Conservation (phyloP, 2,797 vertebrate species). For the Argyrosomus regius region DNA sequence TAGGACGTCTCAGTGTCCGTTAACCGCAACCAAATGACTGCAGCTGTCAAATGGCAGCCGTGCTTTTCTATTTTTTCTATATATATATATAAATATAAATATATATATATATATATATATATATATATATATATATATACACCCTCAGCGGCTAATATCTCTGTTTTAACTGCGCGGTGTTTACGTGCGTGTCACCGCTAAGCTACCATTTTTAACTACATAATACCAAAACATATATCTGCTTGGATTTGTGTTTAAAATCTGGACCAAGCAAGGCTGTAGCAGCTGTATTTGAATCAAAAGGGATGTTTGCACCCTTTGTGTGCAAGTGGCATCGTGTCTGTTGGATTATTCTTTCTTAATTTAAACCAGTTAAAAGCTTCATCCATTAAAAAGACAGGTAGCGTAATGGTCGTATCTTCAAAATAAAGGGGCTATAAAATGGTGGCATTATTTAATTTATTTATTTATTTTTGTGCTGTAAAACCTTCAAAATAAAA, state of each 20-base stretch:
- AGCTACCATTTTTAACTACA: neutral
- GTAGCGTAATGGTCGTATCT: neutral
- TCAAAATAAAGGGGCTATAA: slow-evolving; percentile 6
- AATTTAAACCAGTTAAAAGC: neutral
- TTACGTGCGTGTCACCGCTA: slow-evolving; percentile 48
- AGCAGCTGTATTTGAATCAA: slow-evolving; percentile 6
- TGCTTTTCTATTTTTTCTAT: no score
- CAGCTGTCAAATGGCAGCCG: no score
- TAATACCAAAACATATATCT: neutral
- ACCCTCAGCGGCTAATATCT: slow-evolving; percentile 10
- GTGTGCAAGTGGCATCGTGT: slow-evolving; percentile 48
- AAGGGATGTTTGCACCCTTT: slow-evolving; percentile 43
- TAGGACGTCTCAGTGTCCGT: no score
- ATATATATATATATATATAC: no score
- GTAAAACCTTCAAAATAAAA: neutral
- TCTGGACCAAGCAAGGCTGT: slow-evolving; percentile 2
- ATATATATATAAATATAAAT: no score
- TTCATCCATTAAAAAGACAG: neutral
- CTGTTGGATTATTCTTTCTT: slow-evolving; percentile 4
- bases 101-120: no score
- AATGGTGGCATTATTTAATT: slow-evolving; percentile 22
- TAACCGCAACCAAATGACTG: no score
- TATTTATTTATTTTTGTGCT: slow-evolving; percentile 1
- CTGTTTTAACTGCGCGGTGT: slow-evolving; percentile 25
- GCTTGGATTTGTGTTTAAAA: slow-evolving; percentile 20